phyloP scores from a whole-genome alignment of 2,888 invertebrate genomes.

The Thelaira solivaga region DNA sequence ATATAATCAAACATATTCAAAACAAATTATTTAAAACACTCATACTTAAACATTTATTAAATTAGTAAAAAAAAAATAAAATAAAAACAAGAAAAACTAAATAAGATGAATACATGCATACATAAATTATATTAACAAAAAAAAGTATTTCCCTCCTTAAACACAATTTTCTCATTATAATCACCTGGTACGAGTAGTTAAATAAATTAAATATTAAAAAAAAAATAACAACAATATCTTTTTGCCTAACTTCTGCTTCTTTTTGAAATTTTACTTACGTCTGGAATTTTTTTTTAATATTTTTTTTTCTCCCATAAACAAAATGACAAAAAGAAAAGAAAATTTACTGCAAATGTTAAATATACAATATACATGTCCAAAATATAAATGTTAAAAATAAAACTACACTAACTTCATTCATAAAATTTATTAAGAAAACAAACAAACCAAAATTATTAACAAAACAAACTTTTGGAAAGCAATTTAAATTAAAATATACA shows the following conservation, averaged over 20 bases:
- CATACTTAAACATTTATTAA: slow-evolving; percentile 27
- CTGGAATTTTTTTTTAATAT: not conserved
- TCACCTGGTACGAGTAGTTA: slow-evolving; percentile 46
- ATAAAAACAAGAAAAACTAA: slow-evolving; percentile 1
- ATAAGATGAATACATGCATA: too few relatives aligned
- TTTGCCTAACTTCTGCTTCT: not conserved
- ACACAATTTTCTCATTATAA: slow-evolving; percentile 44
- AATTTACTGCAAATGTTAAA: slow-evolving; percentile 48
- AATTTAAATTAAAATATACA: slow-evolving; percentile 50
- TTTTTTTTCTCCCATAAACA: slow-evolving; percentile 26
- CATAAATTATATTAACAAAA: too few relatives aligned
- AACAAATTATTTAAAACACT: slow-evolving; percentile 56
- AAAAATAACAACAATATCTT: slow-evolving; percentile 28
- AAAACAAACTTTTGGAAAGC: slow-evolving; percentile 55
- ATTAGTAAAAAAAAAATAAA: slow-evolving; percentile 8
- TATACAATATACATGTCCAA: slow-evolving; percentile 61
- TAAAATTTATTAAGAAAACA: slow-evolving; percentile 59
- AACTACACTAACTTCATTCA: slow-evolving; percentile 38
- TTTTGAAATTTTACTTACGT: not conserved
- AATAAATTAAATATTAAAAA: slow-evolving; percentile 5
- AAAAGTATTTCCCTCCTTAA: slow-evolving; percentile 50
- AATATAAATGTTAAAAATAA: slow-evolving; percentile 63
- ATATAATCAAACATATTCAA: slow-evolving; percentile 54
- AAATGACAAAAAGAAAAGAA: slow-evolving; percentile 24
- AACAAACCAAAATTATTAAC: too few relatives aligned